Conservation (phyloP, 2,113 vertebrate genomes). For the Dromaius novaehollandiae region DNA sequence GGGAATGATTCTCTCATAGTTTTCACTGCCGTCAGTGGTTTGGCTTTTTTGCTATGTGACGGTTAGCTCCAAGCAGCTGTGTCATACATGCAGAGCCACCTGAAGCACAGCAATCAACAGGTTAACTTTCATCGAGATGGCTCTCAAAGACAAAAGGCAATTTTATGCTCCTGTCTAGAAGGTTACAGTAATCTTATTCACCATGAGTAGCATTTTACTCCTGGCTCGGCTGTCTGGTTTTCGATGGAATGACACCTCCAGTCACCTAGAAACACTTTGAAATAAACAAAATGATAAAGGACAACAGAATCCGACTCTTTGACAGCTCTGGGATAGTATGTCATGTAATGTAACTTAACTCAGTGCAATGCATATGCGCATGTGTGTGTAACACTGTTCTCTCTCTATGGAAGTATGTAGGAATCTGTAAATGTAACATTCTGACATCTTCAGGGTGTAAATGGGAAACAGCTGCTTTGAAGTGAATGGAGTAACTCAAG, state of each 20-base stretch:
- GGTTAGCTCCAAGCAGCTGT: background rate
- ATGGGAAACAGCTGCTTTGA: background rate
- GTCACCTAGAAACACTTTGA: background rate
- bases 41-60: background rate
- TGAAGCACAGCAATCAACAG: constrained; percentile 6
- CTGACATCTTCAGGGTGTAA: background rate
- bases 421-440: background rate
- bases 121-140: background rate
- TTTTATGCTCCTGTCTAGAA: background rate
- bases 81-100: rapidly evolving
- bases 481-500: background rate
- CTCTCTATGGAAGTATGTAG: background rate
- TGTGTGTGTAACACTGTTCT: background rate
- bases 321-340: constrained; percentile 6
- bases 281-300: constrained; percentile 2
- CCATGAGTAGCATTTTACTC: background rate
- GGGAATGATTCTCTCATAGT: background rate
- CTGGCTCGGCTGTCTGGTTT: constrained; percentile 4
- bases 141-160: background rate
- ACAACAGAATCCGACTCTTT: background rate
- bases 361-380: rapidly evolving
- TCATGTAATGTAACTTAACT: background rate
- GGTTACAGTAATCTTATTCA: constrained; percentile 21
- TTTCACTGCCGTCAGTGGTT: background rate
- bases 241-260: constrained; percentile 2